phyloP scores from a whole-genome alignment of 2,888 invertebrate species.

The Catocala sponsa region DNA sequence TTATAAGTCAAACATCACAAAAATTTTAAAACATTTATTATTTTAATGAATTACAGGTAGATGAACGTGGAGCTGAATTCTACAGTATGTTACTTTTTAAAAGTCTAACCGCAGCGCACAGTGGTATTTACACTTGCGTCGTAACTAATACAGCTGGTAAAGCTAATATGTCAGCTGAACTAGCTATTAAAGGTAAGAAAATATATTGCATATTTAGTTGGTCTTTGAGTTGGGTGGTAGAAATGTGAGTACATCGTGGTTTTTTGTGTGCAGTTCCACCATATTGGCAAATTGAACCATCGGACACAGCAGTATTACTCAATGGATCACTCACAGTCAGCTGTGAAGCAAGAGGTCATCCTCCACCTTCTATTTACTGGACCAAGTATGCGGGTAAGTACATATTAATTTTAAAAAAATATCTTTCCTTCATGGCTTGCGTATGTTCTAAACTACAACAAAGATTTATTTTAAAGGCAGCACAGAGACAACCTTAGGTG shows the following conservation, averaged over 20 bases:
- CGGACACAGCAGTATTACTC: constrained; percentile 91
- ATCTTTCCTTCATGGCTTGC: too few relatives aligned
- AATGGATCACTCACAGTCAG: constrained; percentile 92
- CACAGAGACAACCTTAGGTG: constrained; percentile 79
- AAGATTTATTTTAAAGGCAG: constrained; percentile 64
- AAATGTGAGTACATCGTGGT: not conserved
- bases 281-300: constrained; percentile 92
- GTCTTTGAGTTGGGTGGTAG: not conserved
- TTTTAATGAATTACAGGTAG: constrained; percentile 77
- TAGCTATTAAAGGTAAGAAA: constrained; percentile 91
- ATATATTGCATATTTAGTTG: too few relatives aligned
- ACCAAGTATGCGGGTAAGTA: constrained; percentile 91
- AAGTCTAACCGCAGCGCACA: constrained; percentile 90
- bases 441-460: not conserved
- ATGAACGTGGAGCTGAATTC: constrained; percentile 91
- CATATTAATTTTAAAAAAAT: not conserved
- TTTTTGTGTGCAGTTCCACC: constrained; percentile 90
- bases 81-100: constrained; percentile 92
- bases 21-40: not conserved
- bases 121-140: constrained; percentile 91
- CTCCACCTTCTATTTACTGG: constrained; percentile 92
- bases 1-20: not conserved
- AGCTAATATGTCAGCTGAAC: constrained; percentile 90
- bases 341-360: constrained; percentile 94
- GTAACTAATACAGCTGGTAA: constrained; percentile 92